Conservation (phyloP, 2,797 vertebrate genomes). For the Hydrocynus forskahlii region DNA sequence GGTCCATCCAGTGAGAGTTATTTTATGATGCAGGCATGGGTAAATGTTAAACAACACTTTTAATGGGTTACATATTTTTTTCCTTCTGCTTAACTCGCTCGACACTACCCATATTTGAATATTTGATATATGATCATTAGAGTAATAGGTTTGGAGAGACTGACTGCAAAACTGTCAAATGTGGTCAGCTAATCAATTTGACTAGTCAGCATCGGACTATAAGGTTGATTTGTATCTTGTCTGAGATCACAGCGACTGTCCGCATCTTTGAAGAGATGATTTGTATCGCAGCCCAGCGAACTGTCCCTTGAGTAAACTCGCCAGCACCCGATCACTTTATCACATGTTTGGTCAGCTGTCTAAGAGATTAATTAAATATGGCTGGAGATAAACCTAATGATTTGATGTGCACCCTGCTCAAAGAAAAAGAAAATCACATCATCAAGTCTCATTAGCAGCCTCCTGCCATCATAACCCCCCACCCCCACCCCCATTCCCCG, state of each 20-base stretch:
- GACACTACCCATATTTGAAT: background rate
- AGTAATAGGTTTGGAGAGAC: background rate
- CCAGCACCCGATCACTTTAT: conserved; percentile 48
- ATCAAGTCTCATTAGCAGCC: conserved; percentile 59
- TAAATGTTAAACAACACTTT: too few relatives aligned
- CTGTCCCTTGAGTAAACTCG: conserved; percentile 40
- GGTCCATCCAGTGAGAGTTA: too few relatives aligned
- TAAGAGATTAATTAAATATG: conserved; percentile 58
- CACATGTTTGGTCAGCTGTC: conserved; percentile 60
- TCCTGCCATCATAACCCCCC: conserved; percentile 28
- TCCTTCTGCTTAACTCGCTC: conserved; percentile 5
- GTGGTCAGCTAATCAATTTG: background rate
- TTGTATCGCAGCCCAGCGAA: conserved; percentile 41
- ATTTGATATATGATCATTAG: conserved; percentile 7
- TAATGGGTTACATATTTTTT: background rate
- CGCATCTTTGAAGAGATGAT: conserved; percentile 43
- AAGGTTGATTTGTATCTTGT: conserved; percentile 31
- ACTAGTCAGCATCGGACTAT: background rate
- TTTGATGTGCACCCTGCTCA: conserved; percentile 54
- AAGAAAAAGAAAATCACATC: conserved; percentile 61
- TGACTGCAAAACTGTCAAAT: conserved; percentile 9
- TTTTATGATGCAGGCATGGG: too few relatives aligned
- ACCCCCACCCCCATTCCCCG: too few relatives aligned
- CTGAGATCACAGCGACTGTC: conserved; percentile 20
- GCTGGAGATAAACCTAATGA: conserved; percentile 57